Evolutionary conservation across 37 sponge, comb jelly and placozoan genomes (phyloP).

Genomic region (Chondrilla cf. caribensis): DNA sequence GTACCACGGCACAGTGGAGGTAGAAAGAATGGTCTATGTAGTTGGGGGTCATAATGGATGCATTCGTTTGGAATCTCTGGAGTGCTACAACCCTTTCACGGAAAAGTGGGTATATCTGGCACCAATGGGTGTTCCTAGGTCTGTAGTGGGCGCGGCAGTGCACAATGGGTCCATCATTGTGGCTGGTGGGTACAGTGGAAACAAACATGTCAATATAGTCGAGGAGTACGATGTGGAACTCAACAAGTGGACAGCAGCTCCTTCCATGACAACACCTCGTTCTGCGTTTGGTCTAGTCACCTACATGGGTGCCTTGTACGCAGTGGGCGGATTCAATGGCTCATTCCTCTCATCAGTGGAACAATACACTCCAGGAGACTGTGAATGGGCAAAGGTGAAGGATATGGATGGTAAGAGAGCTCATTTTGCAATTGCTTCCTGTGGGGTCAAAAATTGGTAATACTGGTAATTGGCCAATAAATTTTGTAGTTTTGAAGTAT

Average conservation of each 20-base stretch:
- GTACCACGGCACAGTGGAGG: slow-evolving; percentile 46
- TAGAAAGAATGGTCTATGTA: slow-evolving; percentile 28
- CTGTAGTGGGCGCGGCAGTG: slow-evolving; percentile 47
- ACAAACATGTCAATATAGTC: slow-evolving; percentile 33
- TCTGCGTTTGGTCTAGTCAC: slow-evolving; percentile 54
- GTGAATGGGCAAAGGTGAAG: slow-evolving; percentile 19
- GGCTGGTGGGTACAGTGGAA: slow-evolving; percentile 50
- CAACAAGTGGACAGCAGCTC: slow-evolving; percentile 31
- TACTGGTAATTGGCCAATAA: too few relatives aligned
- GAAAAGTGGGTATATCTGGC: background rate
- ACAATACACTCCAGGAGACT: slow-evolving; percentile 12
- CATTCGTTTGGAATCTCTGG: slow-evolving; percentile 31
- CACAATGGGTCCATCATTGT: slow-evolving; percentile 42
- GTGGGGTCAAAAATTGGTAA: too few relatives aligned
- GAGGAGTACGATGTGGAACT: slow-evolving; percentile 42
- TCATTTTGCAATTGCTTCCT: slow-evolving; percentile 52
- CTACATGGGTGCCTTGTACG: slow-evolving; percentile 36
- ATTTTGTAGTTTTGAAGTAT: too few relatives aligned
- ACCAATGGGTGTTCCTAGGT: slow-evolving; percentile 41
- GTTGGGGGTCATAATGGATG: slow-evolving; percentile 62
- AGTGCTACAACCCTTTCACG: background rate
- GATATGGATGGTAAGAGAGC: slow-evolving; percentile 29
- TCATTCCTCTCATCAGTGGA: slow-evolving; percentile 48
- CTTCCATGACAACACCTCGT: slow-evolving; percentile 23
- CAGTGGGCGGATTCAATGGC: slow-evolving; percentile 62